Base-by-base conservation (phyloP, 2,797 vertebrate genomes). In the Hyperoplus lanceolatus region DNA sequence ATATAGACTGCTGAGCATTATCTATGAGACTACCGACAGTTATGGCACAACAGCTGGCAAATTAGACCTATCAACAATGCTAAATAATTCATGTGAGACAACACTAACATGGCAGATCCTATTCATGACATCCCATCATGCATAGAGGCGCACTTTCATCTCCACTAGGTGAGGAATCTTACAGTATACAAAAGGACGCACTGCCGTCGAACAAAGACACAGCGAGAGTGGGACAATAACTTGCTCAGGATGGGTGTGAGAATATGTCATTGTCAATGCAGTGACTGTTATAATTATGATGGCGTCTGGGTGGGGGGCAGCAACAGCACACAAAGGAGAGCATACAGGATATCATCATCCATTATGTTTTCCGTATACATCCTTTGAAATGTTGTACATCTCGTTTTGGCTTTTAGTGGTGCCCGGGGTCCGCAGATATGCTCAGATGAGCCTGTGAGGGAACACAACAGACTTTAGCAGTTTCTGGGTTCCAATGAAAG, bases 1-100 rank as follows among this genome's bases (percentile, higher is more conserved):
- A 92, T 93, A 84, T 81, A 91, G 89, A 86, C 89, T 80, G 92
- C 89, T 90, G 90, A 92, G 92, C 91, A 86, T 93, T 93, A 93
- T 91, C 92, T 83, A 89, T 79, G 84, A 92, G 90, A 72, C 89
- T 88, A 87, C 86, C 73, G 90, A 93, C 90, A 90, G 89, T 93
- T 93, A 93, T 90, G 90, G 86, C 90, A 94, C 92, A 93, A 93
- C 92, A 94, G 93, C 93, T 93, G 93, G 92, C 92, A 93, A 93
- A 94, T 92, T 93, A 94, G 93, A 92, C 89, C 92, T 87, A 94
- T 94, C 94, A 94, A 65, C 79, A 72, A 93, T 92, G 91, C 89
- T 94, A 92, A 94, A 94, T 94, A 94, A 94, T 94, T 93, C 92
- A 94, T 93, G 90, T 85, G 88, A 90, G 90, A 94, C 93, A 92